phyloP scores from a whole-genome alignment of 2,797 vertebrate species.

The Pseudomugil gertrudae region DNA sequence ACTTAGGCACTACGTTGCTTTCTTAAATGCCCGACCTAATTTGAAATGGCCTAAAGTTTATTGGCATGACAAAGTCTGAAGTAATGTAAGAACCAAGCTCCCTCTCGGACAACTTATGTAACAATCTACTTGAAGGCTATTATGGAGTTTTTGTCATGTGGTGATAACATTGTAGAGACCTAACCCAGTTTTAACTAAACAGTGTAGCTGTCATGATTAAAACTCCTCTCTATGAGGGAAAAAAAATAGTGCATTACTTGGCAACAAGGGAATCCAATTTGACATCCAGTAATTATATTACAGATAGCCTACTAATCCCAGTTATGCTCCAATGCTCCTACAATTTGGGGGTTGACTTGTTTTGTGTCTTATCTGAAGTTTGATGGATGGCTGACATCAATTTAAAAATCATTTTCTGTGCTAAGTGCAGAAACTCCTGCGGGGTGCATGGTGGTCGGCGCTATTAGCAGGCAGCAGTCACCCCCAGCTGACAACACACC shows the following conservation, averaged over 20 bases:
- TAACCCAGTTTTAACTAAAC: constrained; percentile 8
- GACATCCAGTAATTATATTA: constrained; percentile 34
- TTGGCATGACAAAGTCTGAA: not conserved
- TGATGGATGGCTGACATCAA: constrained; percentile 33
- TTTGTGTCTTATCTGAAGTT: constrained; percentile 28
- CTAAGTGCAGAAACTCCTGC: constrained; percentile 2
- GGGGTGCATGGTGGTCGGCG: not conserved
- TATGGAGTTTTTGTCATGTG: not conserved
- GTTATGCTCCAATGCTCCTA: constrained; percentile 23
- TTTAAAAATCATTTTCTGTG: constrained; percentile 17
- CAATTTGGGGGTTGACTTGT: constrained; percentile 38
- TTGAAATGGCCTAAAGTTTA: not conserved
- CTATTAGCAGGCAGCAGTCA: constrained; percentile 6
- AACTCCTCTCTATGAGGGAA: not conserved
- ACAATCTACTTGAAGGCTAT: not conserved
- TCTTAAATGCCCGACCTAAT: not conserved
- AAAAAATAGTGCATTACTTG: constrained; percentile 23
- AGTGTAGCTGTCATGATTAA: constrained; percentile 4
- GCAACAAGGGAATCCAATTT: constrained; percentile 29
- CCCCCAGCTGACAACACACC: not conserved
- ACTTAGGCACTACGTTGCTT: not conserved
- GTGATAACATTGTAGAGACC: too few species aligned
- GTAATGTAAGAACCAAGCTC: not conserved
- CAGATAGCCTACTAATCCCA: constrained; percentile 32
- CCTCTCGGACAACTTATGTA: not conserved